These are phyloP conservation scores for Muscicapa striata DNA, from an alignment of 2,797 vertebrate genomes.

Conservation along the genomic window DNA sequence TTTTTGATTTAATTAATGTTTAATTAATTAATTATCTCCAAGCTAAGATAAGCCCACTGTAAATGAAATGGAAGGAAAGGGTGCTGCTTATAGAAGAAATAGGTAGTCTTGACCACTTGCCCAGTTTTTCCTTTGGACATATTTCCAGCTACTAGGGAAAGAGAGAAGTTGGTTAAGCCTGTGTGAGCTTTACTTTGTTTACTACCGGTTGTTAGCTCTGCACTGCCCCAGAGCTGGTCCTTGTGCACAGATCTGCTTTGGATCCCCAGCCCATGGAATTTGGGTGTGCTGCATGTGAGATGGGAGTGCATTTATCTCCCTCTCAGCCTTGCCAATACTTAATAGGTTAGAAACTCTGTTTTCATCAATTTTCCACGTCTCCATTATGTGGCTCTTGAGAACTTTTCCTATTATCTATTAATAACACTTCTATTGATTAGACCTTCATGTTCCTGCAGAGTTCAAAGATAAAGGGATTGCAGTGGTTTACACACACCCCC, in stretches of 20 bases:
- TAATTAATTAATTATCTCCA: not conserved
- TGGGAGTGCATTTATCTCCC: not conserved
- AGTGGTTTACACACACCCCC: not conserved
- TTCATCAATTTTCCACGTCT: not conserved
- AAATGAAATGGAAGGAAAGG: not conserved
- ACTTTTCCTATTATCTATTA: conserved; percentile 6
- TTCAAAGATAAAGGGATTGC: not conserved
- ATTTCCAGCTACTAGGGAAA: not conserved
- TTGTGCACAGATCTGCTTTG: not conserved
- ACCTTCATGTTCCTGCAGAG: not conserved
- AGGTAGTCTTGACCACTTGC: not conserved
- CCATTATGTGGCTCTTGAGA: conserved; percentile 22
- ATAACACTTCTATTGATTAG: conserved; percentile 17
- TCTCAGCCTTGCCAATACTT: not conserved
- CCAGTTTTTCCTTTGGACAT: rapidly evolving
- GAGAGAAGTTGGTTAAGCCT: not conserved
- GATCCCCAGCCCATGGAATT: not conserved
- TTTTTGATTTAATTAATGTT: not conserved
- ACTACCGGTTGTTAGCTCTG: not conserved
- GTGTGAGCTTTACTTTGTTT: not conserved
- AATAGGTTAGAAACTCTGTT: not conserved
- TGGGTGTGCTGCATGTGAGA: not conserved
- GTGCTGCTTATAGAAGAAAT: not conserved
- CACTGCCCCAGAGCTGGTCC: not conserved
- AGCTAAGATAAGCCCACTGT: not conserved